Percentiles rank a stretch among this genome's conserved stretches.
Evolutionary conservation across 2,113 vertebrate species (phyloP).

Genomic region (Excalfactoria chinensis): DNA sequence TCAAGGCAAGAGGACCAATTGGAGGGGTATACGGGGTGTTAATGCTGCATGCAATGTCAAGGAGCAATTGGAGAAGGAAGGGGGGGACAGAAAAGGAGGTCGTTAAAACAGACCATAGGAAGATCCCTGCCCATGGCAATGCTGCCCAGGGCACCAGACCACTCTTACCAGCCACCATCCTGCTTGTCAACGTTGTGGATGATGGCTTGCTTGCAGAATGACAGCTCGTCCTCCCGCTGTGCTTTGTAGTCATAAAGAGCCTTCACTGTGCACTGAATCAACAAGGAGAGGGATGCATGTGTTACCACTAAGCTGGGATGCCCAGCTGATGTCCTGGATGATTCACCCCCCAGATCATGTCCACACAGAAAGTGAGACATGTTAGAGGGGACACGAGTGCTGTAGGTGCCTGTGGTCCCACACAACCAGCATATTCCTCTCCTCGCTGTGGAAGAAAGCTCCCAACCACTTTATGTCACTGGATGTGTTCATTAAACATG

Average conservation of each 20-base stretch:
- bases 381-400: neutral
- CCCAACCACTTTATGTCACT: too few relatives aligned
- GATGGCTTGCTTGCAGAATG: constrained; percentile 89
- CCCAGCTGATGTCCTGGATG: neutral
- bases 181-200: constrained; percentile 88
- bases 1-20: constrained; percentile 33
- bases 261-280: constrained; percentile 84
- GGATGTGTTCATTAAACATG: too few relatives aligned
- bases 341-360: neutral
- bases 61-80: neutral
- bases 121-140: accelerated
- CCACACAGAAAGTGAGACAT: neutral
- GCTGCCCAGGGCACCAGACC: accelerated
- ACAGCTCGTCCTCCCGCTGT: constrained; percentile 89
- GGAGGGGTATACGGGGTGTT: neutral
- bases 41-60: neutral
- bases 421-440: neutral
- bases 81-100: constrained; percentile 24
- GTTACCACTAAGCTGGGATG: neutral
- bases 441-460: too few relatives aligned
- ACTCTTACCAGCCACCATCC: constrained; percentile 86
- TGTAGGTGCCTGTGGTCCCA: neutral
- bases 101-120: neutral
- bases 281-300: accelerated
- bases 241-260: constrained; percentile 89